Base-by-base conservation (phyloP, 1,140 invertebrate genomes). In the Potamilus streckersoni region DNA sequence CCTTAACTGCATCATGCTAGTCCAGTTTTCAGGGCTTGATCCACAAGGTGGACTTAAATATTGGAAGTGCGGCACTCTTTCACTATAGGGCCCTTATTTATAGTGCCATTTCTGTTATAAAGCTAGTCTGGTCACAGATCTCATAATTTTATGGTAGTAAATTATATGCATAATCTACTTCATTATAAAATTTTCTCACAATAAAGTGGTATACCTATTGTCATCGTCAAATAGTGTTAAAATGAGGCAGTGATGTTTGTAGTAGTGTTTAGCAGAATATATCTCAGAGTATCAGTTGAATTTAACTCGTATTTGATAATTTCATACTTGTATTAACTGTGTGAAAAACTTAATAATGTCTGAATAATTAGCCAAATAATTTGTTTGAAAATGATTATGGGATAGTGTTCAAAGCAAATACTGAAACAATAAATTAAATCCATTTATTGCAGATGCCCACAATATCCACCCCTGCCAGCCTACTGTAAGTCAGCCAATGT, bases 401-500 rank as follows among this genome's bases (percentile, higher is more conserved):
- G 49, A n/a, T 15, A 67, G 19, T 31, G 16, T 12, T 31, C 3
- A 15, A 5, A 20, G 27, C 15, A 67, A 67, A n/a, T 4, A 67
- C 19, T 19, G 11, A 23, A 23, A 19, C 13, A 27, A 13, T 31
- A 15, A 67, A 19, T 14, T 27, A 3, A 31, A 67, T 23, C 4
- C 13, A 20, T 17, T 63, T 55, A 20, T 74, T 63, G 23, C 77
- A 86, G 84, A 76, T 86, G 84, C 69, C 83, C 84, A 66, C 31
- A 73, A n/a, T 83, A 83, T 69, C 84, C 84, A 62, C 60, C 80
- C 2, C 68, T 84, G 56, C 84, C 84, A 16, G 71, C 27, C 59
- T 86, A 83, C 73, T 86, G 84, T 76, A 74, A 64, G 2, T 70
- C 59, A 31, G 73, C 79, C 15, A 79, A 78, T 12, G 77, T 86